Conservation (phyloP, 2,113 vertebrate genomes). For the Lagenorhynchus albirostris region DNA sequence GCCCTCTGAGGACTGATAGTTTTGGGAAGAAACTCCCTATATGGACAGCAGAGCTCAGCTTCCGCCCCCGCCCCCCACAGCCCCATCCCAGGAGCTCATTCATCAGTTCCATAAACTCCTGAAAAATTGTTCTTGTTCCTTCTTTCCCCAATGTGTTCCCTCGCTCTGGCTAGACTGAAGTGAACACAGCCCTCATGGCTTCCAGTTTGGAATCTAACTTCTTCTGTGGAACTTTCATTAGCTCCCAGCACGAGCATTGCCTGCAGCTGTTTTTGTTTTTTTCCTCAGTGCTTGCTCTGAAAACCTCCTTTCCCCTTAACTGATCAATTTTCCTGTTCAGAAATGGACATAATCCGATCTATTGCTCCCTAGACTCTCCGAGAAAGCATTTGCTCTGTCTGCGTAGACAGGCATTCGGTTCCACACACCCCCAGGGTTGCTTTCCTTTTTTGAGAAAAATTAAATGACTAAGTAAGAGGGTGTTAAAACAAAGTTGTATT, state of each 20-base stretch:
- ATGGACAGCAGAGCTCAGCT: neutral
- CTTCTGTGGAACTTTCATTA: conserved; percentile 41
- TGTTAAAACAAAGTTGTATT: conserved; percentile 62
- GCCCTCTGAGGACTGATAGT: neutral
- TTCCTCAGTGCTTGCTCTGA: conserved; percentile 6
- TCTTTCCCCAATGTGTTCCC: neutral
- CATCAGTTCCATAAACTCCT: neutral
- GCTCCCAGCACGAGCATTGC: conserved; percentile 16
- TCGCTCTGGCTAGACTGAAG: neutral
- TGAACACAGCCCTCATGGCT: neutral
- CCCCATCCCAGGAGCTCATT: neutral
- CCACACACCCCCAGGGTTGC: neutral
- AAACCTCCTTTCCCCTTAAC: conserved; percentile 63
- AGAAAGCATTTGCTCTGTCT: conserved; percentile 61
- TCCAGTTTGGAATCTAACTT: conserved; percentile 40
- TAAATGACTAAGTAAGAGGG: conserved; percentile 69
- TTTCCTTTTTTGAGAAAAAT: conserved; percentile 72
- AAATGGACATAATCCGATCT: conserved; percentile 72
- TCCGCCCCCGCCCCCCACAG: fast-evolving
- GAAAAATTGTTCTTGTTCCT: neutral
- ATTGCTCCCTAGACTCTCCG: conserved; percentile 56
- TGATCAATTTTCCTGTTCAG: conserved; percentile 75
- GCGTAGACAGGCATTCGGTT: conserved; percentile 58
- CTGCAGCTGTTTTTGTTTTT: neutral
- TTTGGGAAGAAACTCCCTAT: neutral